Evolutionary conservation across 2,113 vertebrate genomes (phyloP).

Genomic region (Pterocles gutturalis): DNA sequence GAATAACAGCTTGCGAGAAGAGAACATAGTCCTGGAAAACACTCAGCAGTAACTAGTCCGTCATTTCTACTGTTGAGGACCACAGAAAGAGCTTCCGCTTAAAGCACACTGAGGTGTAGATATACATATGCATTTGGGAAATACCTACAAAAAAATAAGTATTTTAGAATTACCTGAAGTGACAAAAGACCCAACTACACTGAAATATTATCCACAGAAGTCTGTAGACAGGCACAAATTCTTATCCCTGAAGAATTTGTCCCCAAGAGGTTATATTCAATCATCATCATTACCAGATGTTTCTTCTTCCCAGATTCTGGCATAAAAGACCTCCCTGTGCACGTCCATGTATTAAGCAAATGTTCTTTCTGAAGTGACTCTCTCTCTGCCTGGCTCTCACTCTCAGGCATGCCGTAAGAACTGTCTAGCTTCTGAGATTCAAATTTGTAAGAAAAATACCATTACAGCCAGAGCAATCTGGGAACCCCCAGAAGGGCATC

Average conservation of each 20-base stretch:
- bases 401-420: background rate
- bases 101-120: background rate
- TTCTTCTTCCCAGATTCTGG: background rate
- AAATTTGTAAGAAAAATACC: background rate
- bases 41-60: background rate
- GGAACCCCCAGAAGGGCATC: background rate
- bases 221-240: background rate
- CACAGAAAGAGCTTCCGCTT: background rate
- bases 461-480: background rate
- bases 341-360: background rate
- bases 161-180: background rate
- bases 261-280: background rate
- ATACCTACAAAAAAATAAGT: background rate
- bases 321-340: background rate
- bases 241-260: background rate
- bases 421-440: background rate
- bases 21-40: constrained; percentile 11
- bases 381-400: background rate
- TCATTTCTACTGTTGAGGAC: background rate
- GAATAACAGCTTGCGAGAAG: background rate
- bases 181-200: background rate
- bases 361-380: background rate
- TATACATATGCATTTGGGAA: background rate
- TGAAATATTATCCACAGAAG: background rate
- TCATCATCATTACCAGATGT: background rate